Percentiles rank a stretch among this genome's conserved stretches.
Evolutionary conservation across 2,113 vertebrate genomes (phyloP).

Genomic region (Merops nubicus): DNA sequence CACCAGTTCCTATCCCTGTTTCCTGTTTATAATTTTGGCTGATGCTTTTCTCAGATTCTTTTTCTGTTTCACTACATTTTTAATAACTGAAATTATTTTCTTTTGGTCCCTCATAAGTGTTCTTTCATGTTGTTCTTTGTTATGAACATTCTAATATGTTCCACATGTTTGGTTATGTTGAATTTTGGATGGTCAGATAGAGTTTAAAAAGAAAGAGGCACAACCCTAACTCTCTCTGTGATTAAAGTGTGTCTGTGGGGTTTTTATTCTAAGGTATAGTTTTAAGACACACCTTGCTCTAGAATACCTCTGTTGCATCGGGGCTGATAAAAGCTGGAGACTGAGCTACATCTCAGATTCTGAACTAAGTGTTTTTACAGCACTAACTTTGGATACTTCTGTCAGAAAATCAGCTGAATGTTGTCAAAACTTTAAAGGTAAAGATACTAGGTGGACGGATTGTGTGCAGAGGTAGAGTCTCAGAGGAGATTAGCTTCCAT

Average conservation of each 20-base stretch:
- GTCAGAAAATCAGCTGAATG: not conserved
- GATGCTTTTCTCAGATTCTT: not conserved
- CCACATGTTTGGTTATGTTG: not conserved
- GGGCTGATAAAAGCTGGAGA: not conserved
- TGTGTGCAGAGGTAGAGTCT: not conserved
- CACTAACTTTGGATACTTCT: not conserved
- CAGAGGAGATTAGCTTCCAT: not conserved
- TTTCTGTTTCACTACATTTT: not conserved
- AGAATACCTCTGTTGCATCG: fast-evolving
- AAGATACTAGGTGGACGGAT: not conserved
- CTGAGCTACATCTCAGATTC: not conserved
- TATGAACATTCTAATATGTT: not conserved
- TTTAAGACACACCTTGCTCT: not conserved
- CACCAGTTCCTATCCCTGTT: not conserved
- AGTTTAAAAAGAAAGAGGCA: not conserved
- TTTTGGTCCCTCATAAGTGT: not conserved
- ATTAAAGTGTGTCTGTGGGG: not conserved
- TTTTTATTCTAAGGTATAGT: not conserved
- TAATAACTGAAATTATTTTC: not conserved
- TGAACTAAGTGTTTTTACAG: not conserved
- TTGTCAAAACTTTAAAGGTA: not conserved
- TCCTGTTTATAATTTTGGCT: not conserved
- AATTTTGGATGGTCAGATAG: not conserved
- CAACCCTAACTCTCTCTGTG: not conserved
- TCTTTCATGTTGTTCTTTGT: not conserved